Evolutionary conservation across 1,140 invertebrate species (phyloP).

Genomic region (Anoplolepis gracilipes): DNA sequence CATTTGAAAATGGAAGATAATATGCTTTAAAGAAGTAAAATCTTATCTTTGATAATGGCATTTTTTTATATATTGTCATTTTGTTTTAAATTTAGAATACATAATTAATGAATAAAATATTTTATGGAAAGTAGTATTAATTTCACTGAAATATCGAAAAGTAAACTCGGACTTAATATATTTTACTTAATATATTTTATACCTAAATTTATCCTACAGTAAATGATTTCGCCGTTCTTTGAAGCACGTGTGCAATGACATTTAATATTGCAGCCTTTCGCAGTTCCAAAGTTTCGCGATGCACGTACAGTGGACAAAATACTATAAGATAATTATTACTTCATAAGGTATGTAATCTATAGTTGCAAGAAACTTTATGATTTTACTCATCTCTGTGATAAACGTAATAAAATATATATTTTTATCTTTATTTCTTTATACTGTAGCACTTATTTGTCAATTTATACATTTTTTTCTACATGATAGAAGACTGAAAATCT

Average conservation of each 20-base stretch:
- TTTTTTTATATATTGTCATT: too few relatives aligned
- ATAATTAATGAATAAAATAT: too few relatives aligned
- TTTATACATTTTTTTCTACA: not conserved
- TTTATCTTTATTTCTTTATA: not conserved
- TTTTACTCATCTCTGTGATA: not conserved
- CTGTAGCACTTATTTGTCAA: not conserved
- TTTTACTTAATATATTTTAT: too few relatives aligned
- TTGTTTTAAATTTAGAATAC: too few relatives aligned
- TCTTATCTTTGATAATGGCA: too few relatives aligned
- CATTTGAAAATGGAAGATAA: too few relatives aligned
- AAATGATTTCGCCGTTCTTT: not conserved
- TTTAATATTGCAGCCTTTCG: not conserved
- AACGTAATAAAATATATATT: not conserved
- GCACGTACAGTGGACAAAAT: not conserved
- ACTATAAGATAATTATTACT: slow-evolving; percentile 37
- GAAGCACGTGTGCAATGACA: not conserved
- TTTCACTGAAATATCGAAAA: too few relatives aligned
- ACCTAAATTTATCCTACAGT: not conserved
- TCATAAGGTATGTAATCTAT: not conserved
- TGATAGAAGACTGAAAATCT: not conserved
- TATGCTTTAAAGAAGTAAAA: too few relatives aligned
- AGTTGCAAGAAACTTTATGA: not conserved
- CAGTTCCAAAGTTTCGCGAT: not conserved
- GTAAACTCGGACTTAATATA: too few relatives aligned
- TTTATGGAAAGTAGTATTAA: too few relatives aligned